These are phyloP conservation scores for Pelvicachromis taeniatus DNA, from an alignment of 2,113 vertebrate species.

Conservation along the genomic window DNA sequence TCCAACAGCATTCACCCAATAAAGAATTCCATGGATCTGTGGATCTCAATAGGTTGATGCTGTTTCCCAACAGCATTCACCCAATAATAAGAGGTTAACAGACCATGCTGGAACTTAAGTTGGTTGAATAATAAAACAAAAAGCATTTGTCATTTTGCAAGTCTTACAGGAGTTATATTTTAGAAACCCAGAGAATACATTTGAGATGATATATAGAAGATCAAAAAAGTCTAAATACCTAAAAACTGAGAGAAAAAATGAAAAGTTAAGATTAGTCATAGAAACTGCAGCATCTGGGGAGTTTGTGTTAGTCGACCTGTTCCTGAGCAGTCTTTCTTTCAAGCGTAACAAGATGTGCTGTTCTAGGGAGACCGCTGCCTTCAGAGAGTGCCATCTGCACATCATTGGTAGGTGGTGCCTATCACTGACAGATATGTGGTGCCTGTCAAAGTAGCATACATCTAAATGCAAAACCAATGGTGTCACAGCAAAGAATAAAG, in stretches of 20 bases:
- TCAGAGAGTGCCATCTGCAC: not conserved
- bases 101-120: constrained; percentile 14
- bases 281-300: no score
- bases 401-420: not conserved
- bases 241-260: not conserved
- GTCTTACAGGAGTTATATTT: not conserved
- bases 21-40: no score
- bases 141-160: not conserved
- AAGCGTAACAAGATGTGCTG: not conserved
- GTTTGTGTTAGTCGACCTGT: not conserved
- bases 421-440: not conserved
- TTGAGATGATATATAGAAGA: not conserved
- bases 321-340: not conserved
- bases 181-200: not conserved
- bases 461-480: not conserved
- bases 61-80: no score
- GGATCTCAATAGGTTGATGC: no score
- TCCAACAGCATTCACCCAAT: no score
- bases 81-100: constrained; percentile 10
- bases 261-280: not conserved
- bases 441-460: not conserved
- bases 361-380: not conserved
- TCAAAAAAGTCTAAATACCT: not conserved
- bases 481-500: not conserved
- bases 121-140: constrained; percentile 8